Conservation (phyloP, 2,113 vertebrate species). For the Girardinichthys multiradiatus region DNA sequence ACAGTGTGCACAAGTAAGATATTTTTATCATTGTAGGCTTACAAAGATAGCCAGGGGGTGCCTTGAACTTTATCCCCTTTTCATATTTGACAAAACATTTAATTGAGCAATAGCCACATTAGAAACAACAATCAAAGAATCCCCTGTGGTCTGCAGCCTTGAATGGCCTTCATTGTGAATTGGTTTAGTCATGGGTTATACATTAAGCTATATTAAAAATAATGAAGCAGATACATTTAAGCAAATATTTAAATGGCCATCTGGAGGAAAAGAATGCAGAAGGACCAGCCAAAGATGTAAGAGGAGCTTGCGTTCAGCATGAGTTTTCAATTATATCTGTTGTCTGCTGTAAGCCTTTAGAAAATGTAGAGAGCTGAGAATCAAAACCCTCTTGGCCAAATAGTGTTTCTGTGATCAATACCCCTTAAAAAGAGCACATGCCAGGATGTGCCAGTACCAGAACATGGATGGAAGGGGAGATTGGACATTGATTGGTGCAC, state of each 20-base stretch:
- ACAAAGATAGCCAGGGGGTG: slow-evolving; percentile 32
- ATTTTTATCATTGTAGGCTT: slow-evolving; percentile 25
- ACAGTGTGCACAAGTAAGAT: slow-evolving; percentile 9
- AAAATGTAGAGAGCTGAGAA: slow-evolving; percentile 22
- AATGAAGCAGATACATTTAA: slow-evolving; percentile 13
- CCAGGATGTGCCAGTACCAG: slow-evolving; percentile 59
- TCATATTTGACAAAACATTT: slow-evolving; percentile 18
- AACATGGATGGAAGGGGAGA: slow-evolving; percentile 46
- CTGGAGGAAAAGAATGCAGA: slow-evolving; percentile 20
- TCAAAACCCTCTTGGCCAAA: slow-evolving; percentile 44
- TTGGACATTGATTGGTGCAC: slow-evolving; percentile 61
- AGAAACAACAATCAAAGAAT: slow-evolving; percentile 22
- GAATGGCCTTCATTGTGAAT: slow-evolving; percentile 3
- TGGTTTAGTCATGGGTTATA: slow-evolving; percentile 40
- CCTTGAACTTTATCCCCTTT: slow-evolving; percentile 36
- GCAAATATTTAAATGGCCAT: slow-evolving; percentile 39
- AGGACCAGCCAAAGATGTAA: not conserved
- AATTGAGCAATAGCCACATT: slow-evolving; percentile 1
- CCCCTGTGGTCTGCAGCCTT: not conserved
- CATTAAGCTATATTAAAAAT: slow-evolving; percentile 17
- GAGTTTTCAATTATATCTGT: slow-evolving; percentile 32
- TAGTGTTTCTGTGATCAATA: slow-evolving; percentile 55
- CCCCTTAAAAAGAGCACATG: slow-evolving; percentile 16
- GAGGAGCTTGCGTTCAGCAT: slow-evolving; percentile 14
- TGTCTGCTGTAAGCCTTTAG: slow-evolving; percentile 21